These are phyloP conservation scores for Ceyx cyanopectus DNA, from an alignment of 2,113 vertebrate genomes.

Conservation along the genomic window DNA sequence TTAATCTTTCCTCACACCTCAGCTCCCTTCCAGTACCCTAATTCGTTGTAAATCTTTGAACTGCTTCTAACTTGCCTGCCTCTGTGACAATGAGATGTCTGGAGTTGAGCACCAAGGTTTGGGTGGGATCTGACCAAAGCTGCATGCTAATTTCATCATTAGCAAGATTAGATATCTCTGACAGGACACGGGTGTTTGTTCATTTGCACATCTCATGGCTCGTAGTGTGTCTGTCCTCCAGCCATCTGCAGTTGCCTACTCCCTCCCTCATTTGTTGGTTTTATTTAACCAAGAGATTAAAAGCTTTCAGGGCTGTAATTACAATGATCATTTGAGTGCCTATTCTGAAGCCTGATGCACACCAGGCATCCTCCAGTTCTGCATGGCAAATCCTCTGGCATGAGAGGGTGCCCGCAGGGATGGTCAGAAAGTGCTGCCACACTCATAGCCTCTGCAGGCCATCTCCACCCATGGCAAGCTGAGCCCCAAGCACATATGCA, in stretches of 20 bases:
- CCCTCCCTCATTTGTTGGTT: neutral
- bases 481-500: neutral
- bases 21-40: neutral
- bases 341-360: neutral
- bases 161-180: neutral
- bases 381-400: neutral
- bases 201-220: neutral
- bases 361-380: neutral
- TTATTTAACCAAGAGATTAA: conserved; percentile 45
- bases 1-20: conserved; percentile 11
- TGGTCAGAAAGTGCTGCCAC: neutral
- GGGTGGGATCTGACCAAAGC: conserved; percentile 4
- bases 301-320: conserved; percentile 40
- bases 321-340: neutral
- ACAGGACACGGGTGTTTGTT: neutral
- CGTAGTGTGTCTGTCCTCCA: neutral
- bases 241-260: neutral
- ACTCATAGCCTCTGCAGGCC: fast-evolving
- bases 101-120: neutral
- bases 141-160: neutral
- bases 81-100: neutral
- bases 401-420: neutral
- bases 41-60: neutral
- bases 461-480: neutral
- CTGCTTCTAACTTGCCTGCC: neutral